These are phyloP conservation scores for Tursiops truncatus DNA, from an alignment of 2,113 vertebrate genomes.

Conservation along the genomic window DNA sequence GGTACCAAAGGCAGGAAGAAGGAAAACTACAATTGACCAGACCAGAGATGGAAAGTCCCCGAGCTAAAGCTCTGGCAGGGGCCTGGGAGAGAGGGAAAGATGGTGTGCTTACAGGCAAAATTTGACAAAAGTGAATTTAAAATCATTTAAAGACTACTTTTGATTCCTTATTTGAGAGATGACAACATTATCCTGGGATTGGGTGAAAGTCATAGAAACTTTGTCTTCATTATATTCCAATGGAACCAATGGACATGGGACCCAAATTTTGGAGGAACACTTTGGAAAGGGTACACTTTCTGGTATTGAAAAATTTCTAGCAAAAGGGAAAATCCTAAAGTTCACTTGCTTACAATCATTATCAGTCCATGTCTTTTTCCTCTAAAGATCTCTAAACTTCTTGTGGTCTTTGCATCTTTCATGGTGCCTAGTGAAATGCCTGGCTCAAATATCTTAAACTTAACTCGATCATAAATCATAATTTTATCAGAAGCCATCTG, in stretches of 20 bases:
- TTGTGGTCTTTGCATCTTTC: not conserved
- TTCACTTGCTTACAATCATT: not conserved
- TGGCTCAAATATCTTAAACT: constrained; percentile 36
- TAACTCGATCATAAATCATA: constrained; percentile 3
- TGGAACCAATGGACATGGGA: not conserved
- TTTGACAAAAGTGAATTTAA: not conserved
- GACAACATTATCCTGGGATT: not conserved
- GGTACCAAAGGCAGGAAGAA: not conserved
- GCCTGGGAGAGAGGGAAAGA: not conserved
- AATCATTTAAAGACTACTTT: not conserved
- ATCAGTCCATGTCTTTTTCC: not conserved
- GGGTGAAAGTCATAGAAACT: not conserved
- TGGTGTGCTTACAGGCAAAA: not conserved
- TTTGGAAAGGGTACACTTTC: not conserved
- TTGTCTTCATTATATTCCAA: not conserved
- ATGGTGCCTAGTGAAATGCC: not conserved
- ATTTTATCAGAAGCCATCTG: constrained; percentile 40
- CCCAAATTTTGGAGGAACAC: not conserved
- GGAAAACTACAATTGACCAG: not conserved
- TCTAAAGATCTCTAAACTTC: not conserved
- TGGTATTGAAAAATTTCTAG: not conserved
- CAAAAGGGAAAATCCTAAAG: not conserved
- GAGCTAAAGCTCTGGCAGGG: not conserved
- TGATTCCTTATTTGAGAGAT: constrained; percentile 13
- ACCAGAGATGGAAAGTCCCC: not conserved